These are phyloP conservation scores for Desmophyllum pertusum DNA, from an alignment of 92 coral and sea anemone genomes.

Conservation along the genomic window DNA sequence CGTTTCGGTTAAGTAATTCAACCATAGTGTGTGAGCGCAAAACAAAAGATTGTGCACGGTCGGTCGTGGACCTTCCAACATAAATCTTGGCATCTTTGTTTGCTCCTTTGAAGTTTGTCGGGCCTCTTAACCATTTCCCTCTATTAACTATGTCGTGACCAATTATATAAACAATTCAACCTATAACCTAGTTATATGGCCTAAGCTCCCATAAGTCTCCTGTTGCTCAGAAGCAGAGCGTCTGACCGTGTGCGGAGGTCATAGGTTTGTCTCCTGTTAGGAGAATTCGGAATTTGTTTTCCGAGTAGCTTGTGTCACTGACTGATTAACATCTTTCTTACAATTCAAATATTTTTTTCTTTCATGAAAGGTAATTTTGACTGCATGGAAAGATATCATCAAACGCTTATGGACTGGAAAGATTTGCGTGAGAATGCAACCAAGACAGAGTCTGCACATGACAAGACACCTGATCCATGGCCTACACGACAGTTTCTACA, in stretches of 20 bases:
- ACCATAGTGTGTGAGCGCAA: no score
- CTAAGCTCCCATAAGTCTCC: no score
- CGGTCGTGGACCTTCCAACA: no score
- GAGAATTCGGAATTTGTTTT: not conserved
- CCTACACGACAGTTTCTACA: slow-evolving; percentile 90
- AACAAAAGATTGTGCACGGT: no score
- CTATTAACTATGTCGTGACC: no score
- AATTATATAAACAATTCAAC: no score
- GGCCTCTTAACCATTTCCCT: no score
- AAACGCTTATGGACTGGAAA: slow-evolving; percentile 85
- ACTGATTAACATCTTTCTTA: not conserved
- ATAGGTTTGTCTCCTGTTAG: not conserved
- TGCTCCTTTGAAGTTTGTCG: no score
- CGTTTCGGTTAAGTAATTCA: no score
- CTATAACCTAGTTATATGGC: no score
- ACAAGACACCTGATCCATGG: slow-evolving; percentile 72
- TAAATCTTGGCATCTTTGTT: no score
- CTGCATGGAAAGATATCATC: slow-evolving; percentile 80
- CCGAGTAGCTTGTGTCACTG: not conserved
- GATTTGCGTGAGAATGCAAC: slow-evolving; percentile 74
- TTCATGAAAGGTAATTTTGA: slow-evolving; percentile 78
- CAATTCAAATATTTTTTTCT: not conserved
- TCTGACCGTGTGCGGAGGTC: not conserved
- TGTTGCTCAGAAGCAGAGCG: no score
- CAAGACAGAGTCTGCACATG: slow-evolving; percentile 58